Evolutionary conservation across 2,797 vertebrate genomes (phyloP).

Genomic region (Sebastolobus alascanus): DNA sequence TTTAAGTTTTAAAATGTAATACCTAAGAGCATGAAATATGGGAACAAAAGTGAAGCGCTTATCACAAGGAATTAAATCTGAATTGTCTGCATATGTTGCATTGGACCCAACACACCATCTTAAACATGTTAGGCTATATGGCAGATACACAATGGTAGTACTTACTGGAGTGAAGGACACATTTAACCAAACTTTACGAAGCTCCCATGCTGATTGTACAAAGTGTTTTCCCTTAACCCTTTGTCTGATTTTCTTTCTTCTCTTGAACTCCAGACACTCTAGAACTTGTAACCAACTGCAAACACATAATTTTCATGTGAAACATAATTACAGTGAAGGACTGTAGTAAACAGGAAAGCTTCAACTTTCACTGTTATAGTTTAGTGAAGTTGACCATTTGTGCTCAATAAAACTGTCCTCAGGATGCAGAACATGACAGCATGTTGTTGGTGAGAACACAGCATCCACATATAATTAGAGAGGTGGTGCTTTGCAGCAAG

Average conservation of each 20-base stretch:
- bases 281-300: constrained; percentile 10
- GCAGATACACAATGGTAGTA: background rate
- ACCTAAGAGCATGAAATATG: background rate
- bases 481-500: constrained; percentile 34
- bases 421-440: constrained; percentile 33
- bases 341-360: background rate
- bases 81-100: background rate
- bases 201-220: background rate
- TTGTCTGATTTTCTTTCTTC: constrained; percentile 8
- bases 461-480: constrained; percentile 58
- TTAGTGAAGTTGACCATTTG: background rate
- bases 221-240: background rate
- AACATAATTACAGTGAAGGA: constrained; percentile 29
- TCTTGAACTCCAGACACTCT: background rate
- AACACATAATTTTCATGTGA: constrained; percentile 34
- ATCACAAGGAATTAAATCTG: background rate
- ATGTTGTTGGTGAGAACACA: constrained; percentile 41
- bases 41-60: background rate
- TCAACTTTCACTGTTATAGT: background rate
- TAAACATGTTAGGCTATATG: background rate
- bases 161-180: background rate
- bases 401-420: constrained; percentile 28
- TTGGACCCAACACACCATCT: background rate
- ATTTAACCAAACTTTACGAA: background rate
- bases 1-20: too few relatives aligned